Percentiles rank a stretch among this genome's conserved stretches.
phyloP scores from a whole-genome alignment of 2,888 invertebrate species.

The Chorisops tibialis region DNA sequence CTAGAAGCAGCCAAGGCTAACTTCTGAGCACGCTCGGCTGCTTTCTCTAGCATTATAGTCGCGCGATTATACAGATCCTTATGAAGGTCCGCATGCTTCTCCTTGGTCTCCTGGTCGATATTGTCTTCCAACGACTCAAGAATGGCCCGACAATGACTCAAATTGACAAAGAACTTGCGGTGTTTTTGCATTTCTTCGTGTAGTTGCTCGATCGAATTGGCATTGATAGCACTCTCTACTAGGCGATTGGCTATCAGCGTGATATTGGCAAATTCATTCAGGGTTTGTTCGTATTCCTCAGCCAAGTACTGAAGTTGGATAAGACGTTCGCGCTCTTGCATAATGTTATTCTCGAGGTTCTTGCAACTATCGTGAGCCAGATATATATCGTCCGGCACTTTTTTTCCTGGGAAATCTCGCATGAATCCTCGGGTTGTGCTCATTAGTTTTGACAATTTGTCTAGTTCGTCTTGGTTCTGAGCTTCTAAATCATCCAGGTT shows the following conservation, averaged over 20 bases:
- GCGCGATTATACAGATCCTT: constrained; percentile 74
- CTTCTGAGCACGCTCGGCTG: constrained; percentile 75
- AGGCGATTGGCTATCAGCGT: constrained; percentile 79
- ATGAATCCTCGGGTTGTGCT: constrained; percentile 62
- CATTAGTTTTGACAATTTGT: constrained; percentile 61
- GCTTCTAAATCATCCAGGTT: constrained; percentile 68
- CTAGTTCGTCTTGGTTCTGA: constrained; percentile 61
- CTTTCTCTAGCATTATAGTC: constrained; percentile 72
- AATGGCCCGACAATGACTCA: constrained; percentile 82
- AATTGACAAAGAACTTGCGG: constrained; percentile 81
- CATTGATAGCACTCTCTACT: constrained; percentile 72
- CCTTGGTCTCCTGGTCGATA: constrained; percentile 74
- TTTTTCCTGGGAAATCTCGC: constrained; percentile 66
- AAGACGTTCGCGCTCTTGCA: constrained; percentile 70
- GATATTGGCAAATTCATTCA: constrained; percentile 82
- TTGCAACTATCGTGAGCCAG: constrained; percentile 64
- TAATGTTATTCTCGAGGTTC: constrained; percentile 67
- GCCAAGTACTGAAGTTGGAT: constrained; percentile 71
- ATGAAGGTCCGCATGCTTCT: constrained; percentile 69
- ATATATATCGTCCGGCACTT: constrained; percentile 65
- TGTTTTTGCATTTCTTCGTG: constrained; percentile 88
- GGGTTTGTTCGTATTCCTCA: constrained; percentile 84
- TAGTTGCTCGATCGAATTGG: constrained; percentile 72
- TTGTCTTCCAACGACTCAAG: constrained; percentile 82
- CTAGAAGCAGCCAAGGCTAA: constrained; percentile 81